A percentile compares a stretch with the other conserved stretches of the same genome.
Conservation (phyloP, 2,888 invertebrate genomes). For the Boloria euphrosyne region DNA sequence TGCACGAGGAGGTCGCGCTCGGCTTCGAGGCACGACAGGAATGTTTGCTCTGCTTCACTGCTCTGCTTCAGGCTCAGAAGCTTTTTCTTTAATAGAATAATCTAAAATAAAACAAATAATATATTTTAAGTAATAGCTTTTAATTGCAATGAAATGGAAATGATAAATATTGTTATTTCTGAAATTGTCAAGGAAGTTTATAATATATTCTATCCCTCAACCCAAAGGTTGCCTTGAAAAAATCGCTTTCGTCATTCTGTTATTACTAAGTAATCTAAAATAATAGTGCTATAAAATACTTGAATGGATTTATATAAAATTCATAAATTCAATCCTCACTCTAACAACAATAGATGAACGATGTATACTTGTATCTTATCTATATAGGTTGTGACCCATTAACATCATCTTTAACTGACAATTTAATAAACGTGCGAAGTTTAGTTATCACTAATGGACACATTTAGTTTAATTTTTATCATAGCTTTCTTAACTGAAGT, state of each 20-base stretch:
- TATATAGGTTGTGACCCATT: conserved; percentile 55
- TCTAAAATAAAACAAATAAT: conserved; percentile 76
- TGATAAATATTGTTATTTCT: neutral
- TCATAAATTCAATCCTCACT: neutral
- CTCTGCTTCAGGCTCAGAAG: conserved; percentile 73
- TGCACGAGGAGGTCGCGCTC: conserved; percentile 87
- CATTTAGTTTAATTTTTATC: conserved; percentile 48
- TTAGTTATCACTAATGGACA: conserved; percentile 51
- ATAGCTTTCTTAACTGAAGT: conserved; percentile 44
- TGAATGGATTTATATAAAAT: neutral
- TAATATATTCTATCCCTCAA: too few relatives aligned
- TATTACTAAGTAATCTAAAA: too few relatives aligned
- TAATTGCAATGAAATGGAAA: neutral
- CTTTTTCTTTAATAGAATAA: conserved; percentile 80
- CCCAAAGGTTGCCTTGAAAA: too few relatives aligned
- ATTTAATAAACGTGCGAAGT: conserved; percentile 7
- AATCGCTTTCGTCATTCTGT: too few relatives aligned
- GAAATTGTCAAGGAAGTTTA: neutral
- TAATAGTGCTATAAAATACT: too few relatives aligned
- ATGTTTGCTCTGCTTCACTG: conserved; percentile 81
- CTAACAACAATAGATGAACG: neutral
- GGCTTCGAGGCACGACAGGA: conserved; percentile 84
- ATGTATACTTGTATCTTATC: conserved; percentile 64
- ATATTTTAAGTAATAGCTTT: neutral
- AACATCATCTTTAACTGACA: conserved; percentile 28